Evolutionary conservation across 1,140 invertebrate genomes (phyloP).

Genomic region (Aphaenogaster rudis): DNA sequence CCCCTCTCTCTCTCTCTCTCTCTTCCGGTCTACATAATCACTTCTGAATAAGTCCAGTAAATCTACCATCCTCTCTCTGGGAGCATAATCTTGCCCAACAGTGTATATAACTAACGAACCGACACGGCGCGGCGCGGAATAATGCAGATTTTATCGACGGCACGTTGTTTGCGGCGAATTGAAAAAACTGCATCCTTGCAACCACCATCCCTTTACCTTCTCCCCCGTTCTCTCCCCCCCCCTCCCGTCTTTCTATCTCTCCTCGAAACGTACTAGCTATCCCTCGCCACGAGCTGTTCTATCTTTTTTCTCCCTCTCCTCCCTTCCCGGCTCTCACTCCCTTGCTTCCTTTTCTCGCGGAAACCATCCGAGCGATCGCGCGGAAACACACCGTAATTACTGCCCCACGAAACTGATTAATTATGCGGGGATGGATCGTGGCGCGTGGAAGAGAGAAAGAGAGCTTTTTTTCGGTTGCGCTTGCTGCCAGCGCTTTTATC

Average conservation of each 20-base stretch:
- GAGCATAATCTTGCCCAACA: conserved; percentile 14
- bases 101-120: conserved; percentile 24
- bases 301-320: background rate
- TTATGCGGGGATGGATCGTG: conserved; percentile 69
- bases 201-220: conserved; percentile 20
- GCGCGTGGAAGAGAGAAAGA: conserved; percentile 36
- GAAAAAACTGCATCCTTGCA: conserved; percentile 54
- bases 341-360: conserved; percentile 4
- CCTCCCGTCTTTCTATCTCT: background rate
- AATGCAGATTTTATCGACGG: conserved; percentile 71
- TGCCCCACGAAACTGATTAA: conserved; percentile 72
- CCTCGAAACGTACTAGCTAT: conserved; percentile 17
- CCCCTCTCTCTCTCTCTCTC: background rate
- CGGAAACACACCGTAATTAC: conserved; percentile 71
- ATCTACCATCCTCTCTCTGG: conserved; percentile 4
- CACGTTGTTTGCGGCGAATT: conserved; percentile 51
- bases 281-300: conserved; percentile 3
- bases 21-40: conserved; percentile 22
- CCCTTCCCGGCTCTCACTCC: background rate
- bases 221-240: background rate
- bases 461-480: conserved; percentile 37
- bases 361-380: conserved; percentile 65
- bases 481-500: conserved; percentile 38
- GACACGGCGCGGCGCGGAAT: conserved; percentile 11
- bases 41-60: conserved; percentile 52